Base-by-base conservation (phyloP, 2,797 vertebrate species). In the Holocentrus rufus region DNA sequence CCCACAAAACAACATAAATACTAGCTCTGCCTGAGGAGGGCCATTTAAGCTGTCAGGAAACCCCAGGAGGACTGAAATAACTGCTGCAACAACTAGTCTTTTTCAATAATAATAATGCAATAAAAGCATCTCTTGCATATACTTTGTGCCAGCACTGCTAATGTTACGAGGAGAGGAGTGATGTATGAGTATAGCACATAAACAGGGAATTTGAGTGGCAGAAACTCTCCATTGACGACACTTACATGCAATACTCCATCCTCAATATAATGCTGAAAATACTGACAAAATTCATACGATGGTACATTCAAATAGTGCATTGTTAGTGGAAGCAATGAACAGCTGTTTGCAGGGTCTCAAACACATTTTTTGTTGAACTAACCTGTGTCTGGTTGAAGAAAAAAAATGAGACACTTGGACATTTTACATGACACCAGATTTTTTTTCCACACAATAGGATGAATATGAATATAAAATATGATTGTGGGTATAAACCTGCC, bases 11-110 rank as follows among this genome's bases (percentile, higher is more conserved):
- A 71, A 22, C 39, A 65, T 76, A 72, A 63, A 67, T 34, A 67
- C 57, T 17, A 56, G 13, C 10, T 64, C 50, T 20, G 44, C 55
- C 73, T 56, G 36, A 66, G 56, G 30, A 63, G 56, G 39, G 58
- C 31, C 54, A 63, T 72, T 76, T 60, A 50, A 76, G 52, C 55
- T 74, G 57, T 72, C 70, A 66, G 57, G 44, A 80, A 77, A 30
- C 2, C 27, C 60, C 23, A 23, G 31, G 65, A 47, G 70, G 71
- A 66, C 23, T 61, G 18, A 82, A 76, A 59, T 59, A 74, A 69
- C 47, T 61, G 20, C 80, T 65, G n/a, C 52, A 70, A 69, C 53
- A 63, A 61, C 23, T 31, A 61, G 36, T 68, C 46, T 39, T 74
- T 72, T 79, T 52, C 25, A 67, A 72, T 60, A 49, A 74, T 57